Evolutionary conservation across 2,888 invertebrate species (phyloP).

Genomic region (Uropetala carovei): DNA sequence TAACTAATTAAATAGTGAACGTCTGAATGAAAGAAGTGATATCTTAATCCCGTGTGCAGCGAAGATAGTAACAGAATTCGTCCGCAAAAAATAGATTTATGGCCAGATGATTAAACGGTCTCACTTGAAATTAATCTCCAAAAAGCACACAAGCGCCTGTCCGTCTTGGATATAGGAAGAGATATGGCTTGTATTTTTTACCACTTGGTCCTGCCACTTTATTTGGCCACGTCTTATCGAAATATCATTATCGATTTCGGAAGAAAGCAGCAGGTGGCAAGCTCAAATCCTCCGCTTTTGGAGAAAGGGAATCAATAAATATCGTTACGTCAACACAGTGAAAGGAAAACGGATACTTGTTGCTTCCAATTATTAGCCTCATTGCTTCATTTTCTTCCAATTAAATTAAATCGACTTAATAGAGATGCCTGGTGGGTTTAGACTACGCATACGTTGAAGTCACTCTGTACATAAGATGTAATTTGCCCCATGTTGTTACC

Average conservation of each 20-base stretch:
- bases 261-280: conserved; percentile 1
- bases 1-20: no score
- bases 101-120: background rate
- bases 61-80: background rate
- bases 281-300: background rate
- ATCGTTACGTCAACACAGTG: background rate
- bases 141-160: background rate
- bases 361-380: background rate
- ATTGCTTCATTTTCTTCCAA: background rate
- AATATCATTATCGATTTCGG: background rate
- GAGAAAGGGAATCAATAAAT: background rate
- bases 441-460: no score
- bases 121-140: background rate
- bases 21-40: no score
- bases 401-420: no score
- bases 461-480: no score
- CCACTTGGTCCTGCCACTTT: background rate
- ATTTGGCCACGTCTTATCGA: background rate
- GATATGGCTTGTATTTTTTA: background rate
- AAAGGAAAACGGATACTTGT: background rate
- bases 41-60: no score
- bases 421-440: no score
- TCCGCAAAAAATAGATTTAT: background rate
- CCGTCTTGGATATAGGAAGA: background rate
- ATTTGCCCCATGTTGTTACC: no score